A percentile compares a stretch with the other conserved stretches of the same genome.
These are phyloP conservation scores for Sebastes minor DNA, from an alignment of 2,797 vertebrate genomes.

Conservation along the genomic window DNA sequence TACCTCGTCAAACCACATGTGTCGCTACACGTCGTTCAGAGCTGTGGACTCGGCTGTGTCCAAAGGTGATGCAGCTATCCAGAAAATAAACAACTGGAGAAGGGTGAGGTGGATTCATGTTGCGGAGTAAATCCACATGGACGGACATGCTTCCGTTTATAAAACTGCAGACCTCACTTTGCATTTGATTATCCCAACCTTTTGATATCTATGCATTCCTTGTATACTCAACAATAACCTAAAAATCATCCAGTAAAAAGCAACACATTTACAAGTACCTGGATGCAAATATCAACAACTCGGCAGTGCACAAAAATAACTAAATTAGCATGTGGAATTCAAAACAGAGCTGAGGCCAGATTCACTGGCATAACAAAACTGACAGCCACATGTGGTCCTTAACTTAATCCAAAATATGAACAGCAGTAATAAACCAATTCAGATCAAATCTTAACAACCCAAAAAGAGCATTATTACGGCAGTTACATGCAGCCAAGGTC, in stretches of 20 bases:
- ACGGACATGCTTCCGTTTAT: neutral
- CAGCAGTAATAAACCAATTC: neutral
- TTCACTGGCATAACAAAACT: neutral
- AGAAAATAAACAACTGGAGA: constrained; percentile 16
- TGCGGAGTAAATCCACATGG: neutral
- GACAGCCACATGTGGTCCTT: neutral
- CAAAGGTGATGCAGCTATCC: constrained; percentile 36
- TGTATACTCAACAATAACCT: neutral
- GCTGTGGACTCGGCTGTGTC: constrained; percentile 26
- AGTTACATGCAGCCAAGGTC: neutral
- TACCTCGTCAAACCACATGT: constrained; percentile 67
- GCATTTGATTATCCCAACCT: neutral
- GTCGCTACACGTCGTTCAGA: constrained; percentile 63
- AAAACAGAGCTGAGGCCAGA: constrained; percentile 1
- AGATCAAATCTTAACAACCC: constrained; percentile 8
- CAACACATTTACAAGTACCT: neutral
- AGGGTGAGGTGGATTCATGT: neutral
- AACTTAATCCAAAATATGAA: neutral
- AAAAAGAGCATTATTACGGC: neutral
- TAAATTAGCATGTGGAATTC: neutral
- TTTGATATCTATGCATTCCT: neutral
- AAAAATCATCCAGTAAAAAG: neutral
- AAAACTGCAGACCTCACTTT: neutral
- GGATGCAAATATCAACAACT: neutral
- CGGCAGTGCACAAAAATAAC: neutral